Percentiles rank a stretch among this genome's conserved stretches.
phyloP scores from a whole-genome alignment of 2,888 invertebrate species.

The Oxyscelio sp. region DNA sequence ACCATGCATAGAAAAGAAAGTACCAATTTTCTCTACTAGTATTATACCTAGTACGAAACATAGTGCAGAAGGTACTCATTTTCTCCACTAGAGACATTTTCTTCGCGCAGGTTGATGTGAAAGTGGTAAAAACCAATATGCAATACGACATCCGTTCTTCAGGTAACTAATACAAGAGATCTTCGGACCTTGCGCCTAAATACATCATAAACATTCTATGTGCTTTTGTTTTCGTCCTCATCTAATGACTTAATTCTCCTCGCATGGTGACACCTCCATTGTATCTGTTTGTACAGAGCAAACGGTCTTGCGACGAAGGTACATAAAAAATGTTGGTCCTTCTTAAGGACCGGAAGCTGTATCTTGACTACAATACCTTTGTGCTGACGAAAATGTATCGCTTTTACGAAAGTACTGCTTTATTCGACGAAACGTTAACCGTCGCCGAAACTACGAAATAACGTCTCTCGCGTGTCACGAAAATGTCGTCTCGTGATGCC shows the following conservation, averaged over 20 bases:
- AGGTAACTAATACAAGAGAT: too few relatives aligned
- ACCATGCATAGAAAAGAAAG: too few relatives aligned
- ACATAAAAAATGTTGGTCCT: conserved; percentile 60
- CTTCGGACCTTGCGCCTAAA: too few relatives aligned
- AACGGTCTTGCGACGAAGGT: conserved; percentile 45
- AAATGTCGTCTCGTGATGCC: neutral
- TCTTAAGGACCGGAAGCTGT: conserved; percentile 64
- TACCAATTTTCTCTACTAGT: too few relatives aligned
- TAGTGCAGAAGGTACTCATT: too few relatives aligned
- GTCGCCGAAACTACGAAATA: conserved; percentile 62
- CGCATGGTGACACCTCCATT: neutral
- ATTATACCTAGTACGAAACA: too few relatives aligned
- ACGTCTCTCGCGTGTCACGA: conserved; percentile 8
- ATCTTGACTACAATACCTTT: conserved; percentile 65
- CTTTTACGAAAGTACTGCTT: conserved; percentile 63
- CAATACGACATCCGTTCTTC: too few relatives aligned
- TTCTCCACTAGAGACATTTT: too few relatives aligned
- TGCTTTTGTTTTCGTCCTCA: neutral
- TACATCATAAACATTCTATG: neutral
- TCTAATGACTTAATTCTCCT: neutral
- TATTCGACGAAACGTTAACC: conserved; percentile 52
- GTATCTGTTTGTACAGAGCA: conserved; percentile 13
- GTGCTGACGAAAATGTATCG: conserved; percentile 61
- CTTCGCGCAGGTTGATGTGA: too few relatives aligned
- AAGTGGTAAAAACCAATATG: too few relatives aligned